A percentile compares a stretch with the other conserved stretches of the same genome.
Evolutionary conservation across 2,888 invertebrate species (phyloP).

Genomic region (Ochlodes sylvanus): DNA sequence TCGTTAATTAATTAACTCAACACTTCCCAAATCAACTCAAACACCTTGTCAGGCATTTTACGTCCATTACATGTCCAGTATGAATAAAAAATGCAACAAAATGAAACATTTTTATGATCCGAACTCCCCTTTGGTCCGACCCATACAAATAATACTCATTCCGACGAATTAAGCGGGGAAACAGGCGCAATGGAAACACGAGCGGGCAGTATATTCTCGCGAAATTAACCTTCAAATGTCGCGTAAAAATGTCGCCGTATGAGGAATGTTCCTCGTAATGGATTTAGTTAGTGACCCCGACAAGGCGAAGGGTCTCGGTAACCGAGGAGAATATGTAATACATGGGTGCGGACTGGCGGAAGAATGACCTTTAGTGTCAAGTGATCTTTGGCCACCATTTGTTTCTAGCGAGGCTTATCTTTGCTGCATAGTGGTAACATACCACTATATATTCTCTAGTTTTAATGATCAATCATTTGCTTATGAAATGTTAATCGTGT

Average conservation of each 20-base stretch:
- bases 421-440: no score
- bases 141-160: slow-evolving; percentile 9
- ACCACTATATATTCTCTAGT: no score
- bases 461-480: no score
- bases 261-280: neutral
- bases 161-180: neutral
- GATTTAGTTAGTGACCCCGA: neutral
- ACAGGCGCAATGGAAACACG: neutral
- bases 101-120: neutral
- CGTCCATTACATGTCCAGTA: neutral
- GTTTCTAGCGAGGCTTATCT: no score
- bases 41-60: neutral
- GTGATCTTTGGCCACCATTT: no score
- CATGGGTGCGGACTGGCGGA: no score
- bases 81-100: neutral
- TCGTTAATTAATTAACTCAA: no score
- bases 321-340: no score
- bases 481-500: no score
- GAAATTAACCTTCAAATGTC: slow-evolving; percentile 26
- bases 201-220: slow-evolving; percentile 5
- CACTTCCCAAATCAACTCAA: no score
- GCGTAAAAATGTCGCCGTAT: slow-evolving; percentile 32
- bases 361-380: no score
- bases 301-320: no score
- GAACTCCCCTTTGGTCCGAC: neutral